Evolutionary conservation across 1,140 invertebrate species (phyloP).

Genomic region (Drosophila biarmipes): DNA sequence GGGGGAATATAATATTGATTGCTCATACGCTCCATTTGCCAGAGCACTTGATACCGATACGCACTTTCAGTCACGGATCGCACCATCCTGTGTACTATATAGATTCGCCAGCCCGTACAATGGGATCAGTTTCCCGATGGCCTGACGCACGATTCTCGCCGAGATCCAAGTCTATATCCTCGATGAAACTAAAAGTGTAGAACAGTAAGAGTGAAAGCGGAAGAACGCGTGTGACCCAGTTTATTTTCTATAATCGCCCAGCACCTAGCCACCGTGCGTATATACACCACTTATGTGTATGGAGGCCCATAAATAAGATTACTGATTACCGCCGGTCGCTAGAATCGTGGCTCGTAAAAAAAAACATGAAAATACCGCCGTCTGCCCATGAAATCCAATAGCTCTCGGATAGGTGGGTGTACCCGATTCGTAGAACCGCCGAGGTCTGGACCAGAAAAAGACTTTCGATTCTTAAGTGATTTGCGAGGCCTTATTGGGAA

Average conservation of each 20-base stretch:
- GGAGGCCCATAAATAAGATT: slow-evolving; percentile 75
- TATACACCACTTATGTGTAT: slow-evolving; percentile 22
- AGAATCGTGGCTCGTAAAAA: slow-evolving; percentile 44
- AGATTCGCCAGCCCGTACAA: slow-evolving; percentile 35
- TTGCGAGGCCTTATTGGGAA: slow-evolving; percentile 5
- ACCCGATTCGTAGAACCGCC: background rate
- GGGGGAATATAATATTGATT: slow-evolving; percentile 18
- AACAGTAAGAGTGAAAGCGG: slow-evolving; percentile 10
- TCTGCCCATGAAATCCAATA: slow-evolving; percentile 52
- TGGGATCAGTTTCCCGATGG: slow-evolving; percentile 41
- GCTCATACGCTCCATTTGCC: slow-evolving; percentile 60
- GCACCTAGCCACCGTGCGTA: slow-evolving; percentile 17
- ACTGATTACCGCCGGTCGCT: slow-evolving; percentile 61
- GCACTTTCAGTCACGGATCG: slow-evolving; percentile 15
- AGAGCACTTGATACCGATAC: slow-evolving; percentile 10
- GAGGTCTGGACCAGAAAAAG: slow-evolving; percentile 8
- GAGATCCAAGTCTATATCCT: slow-evolving; percentile 12
- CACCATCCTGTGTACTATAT: background rate
- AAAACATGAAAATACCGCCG: slow-evolving; percentile 18
- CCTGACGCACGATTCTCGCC: slow-evolving; percentile 26
- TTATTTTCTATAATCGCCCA: slow-evolving; percentile 47
- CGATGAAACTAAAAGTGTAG: background rate
- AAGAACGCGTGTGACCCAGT: slow-evolving; percentile 69
- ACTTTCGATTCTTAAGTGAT: slow-evolving; percentile 18
- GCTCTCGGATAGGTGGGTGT: slow-evolving; percentile 19